These are phyloP conservation scores for Euleptes europaea DNA, from an alignment of 2,113 vertebrate species.

Conservation along the genomic window DNA sequence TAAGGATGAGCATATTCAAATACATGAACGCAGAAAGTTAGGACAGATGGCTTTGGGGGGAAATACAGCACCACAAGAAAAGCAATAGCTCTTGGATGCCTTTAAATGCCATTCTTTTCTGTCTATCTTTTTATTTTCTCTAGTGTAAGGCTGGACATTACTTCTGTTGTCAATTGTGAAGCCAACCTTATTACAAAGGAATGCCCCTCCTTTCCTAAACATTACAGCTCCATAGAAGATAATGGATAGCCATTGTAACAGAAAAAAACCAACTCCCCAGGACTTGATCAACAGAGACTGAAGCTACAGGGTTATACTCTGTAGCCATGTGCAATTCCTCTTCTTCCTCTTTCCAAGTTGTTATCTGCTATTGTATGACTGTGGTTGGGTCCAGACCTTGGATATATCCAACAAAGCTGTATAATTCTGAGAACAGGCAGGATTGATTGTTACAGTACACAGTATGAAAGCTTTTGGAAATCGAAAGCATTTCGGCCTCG, in stretches of 20 bases:
- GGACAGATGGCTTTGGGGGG: background rate
- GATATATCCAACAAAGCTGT: conserved; percentile 51
- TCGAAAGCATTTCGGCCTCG: conserved; percentile 14
- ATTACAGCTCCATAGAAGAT: conserved; percentile 8
- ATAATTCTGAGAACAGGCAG: conserved; percentile 31
- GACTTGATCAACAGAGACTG: conserved; percentile 7
- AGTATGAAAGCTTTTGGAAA: conserved; percentile 47
- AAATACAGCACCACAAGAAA: background rate
- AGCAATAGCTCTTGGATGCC: background rate
- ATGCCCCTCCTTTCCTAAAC: conserved; percentile 7
- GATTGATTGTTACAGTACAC: conserved; percentile 55
- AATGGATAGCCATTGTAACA: conserved; percentile 14
- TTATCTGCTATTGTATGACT: conserved; percentile 51
- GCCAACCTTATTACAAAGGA: conserved; percentile 14
- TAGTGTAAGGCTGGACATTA: background rate
- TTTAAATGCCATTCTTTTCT: conserved; percentile 11
- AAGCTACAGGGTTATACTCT: conserved; percentile 3
- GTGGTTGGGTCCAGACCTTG: conserved; percentile 41
- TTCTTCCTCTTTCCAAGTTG: conserved; percentile 32
- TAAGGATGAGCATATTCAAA: background rate
- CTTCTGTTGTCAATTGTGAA: conserved; percentile 2
- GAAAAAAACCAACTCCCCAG: background rate
- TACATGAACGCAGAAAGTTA: background rate
- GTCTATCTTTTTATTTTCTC: background rate
- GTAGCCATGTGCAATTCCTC: background rate